Base-by-base conservation (phyloP, 2,888 invertebrate genomes). In the Hirudinaria manillensis region DNA sequence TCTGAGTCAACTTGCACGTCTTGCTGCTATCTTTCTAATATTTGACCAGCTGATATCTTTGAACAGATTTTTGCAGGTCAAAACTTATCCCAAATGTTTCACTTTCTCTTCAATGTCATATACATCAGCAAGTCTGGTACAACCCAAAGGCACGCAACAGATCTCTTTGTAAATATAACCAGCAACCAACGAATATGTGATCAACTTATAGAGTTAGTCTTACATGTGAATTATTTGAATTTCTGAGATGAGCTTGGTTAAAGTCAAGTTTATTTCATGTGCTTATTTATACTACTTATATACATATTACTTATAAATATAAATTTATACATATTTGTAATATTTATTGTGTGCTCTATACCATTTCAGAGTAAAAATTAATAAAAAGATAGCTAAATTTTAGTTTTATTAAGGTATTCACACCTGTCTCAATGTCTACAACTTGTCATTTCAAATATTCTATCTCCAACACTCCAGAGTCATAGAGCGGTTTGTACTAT, bases 31-130 rank as follows among this genome's bases (percentile, higher is more conserved):
- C 13, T 45, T 45, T 7, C 1, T 45, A 45, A 10, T 7, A 6
- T 7, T 45, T 2, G n/a, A n/a, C 16, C 16, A 45, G 45, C 45
- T 45, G 16, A 56, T 53, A 45, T 24, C 7, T 74, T 79, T 1
- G 3, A 61, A 29, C 80, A 84, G 84, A 77, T 83, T 34, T 82
- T 82, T 76, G 79, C 79, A 67, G 79, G 80, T 19, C 78, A 82
- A 77, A 86, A 86, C 80, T 82, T 85, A 21, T 81, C 83, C 55
- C 83, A 85, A 77, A 85, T 85, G 6, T 83, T 86, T 73, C 83
- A 85, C 78, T 83, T 86, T 76, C 82, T 85, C 24, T 87, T 86
- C 80, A 86, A 85, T 78, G 83, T 86, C 32, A 78, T 86, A 70
- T 80, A 82, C n/a, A 81, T 81, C 72, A 82, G 82, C 10, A 83